Evolutionary conservation across 2,888 invertebrate species (phyloP), one percentile per base, ranked within the genome.

Genomic region (Dioctria linearis): DNA sequence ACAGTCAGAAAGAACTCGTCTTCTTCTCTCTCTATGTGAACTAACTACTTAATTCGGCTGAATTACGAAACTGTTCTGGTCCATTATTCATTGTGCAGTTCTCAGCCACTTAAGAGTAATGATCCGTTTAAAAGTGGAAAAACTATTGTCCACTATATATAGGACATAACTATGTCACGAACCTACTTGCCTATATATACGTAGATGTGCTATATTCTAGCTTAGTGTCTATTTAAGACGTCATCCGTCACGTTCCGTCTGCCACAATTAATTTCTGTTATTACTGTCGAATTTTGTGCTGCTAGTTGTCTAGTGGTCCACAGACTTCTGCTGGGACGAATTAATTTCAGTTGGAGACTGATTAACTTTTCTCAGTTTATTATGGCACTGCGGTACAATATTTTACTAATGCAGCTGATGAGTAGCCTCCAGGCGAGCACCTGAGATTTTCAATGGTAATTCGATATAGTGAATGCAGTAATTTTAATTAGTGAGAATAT

Each of bases 391-490:
- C 25, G 0, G 2, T 25, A 25, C 25, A 25, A 25, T 25, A 25
- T 25, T 25, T 0, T 25, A 0, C 25, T 25, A 25, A 25, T 67
- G 67, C 67, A 46, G 67, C 43, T 25, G n/a, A 3, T 4, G n/a
- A 6, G 2, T 57, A 11, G 57, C 11, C 42, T 43, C 46, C 43
- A 13, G 67, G 43, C 40, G 46, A 11, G 54, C 39, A 71, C 71
- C 71, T 71, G 71, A 71, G 54, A 54, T 71, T 71, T 54, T 51
- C 71, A 71, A 49, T 71, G 71, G 51, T 51, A 71, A 71, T 71
- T 71, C 11, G 54, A 46, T 71, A 11, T 43, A 39, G 37, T 39
- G 54, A 51, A 39, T 71, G 71, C 71, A 71, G 49, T 71, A 54
- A 25, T 71, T 25, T 71, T 71, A 71, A 71, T 71, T 71, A 71